These are phyloP conservation scores for Myotis planiceps DNA, from an alignment of 2,797 vertebrate species.

Conservation along the genomic window DNA sequence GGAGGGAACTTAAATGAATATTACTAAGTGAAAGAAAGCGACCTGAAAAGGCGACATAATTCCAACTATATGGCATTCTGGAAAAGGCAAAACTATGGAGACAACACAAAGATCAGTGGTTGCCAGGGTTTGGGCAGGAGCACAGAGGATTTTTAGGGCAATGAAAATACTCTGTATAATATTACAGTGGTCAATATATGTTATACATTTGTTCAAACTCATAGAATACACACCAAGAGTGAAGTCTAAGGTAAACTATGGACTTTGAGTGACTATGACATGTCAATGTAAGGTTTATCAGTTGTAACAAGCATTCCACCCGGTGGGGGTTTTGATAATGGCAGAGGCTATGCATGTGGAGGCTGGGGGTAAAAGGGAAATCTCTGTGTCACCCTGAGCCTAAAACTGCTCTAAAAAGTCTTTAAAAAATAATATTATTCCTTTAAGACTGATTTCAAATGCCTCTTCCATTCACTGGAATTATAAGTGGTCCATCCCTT, in stretches of 20 bases:
- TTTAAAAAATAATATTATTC: neutral
- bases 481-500: neutral
- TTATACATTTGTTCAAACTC: neutral
- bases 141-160: neutral
- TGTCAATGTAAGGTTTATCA: neutral
- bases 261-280: neutral
- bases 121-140: neutral
- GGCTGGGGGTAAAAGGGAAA: neutral
- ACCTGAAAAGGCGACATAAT: neutral
- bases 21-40: neutral
- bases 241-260: neutral
- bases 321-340: neutral
- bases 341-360: neutral
- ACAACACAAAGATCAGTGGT: neutral
- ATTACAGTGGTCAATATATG: neutral
- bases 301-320: neutral
- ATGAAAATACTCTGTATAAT: neutral
- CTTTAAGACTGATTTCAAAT: neutral
- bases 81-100: neutral
- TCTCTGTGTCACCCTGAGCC: neutral
- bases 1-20: neutral
- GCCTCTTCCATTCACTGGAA: neutral
- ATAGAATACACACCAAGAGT: neutral
- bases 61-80: neutral
- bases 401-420: neutral